Evolutionary conservation across 2,888 invertebrate species (phyloP).

Genomic region (Chironomus riparius): DNA sequence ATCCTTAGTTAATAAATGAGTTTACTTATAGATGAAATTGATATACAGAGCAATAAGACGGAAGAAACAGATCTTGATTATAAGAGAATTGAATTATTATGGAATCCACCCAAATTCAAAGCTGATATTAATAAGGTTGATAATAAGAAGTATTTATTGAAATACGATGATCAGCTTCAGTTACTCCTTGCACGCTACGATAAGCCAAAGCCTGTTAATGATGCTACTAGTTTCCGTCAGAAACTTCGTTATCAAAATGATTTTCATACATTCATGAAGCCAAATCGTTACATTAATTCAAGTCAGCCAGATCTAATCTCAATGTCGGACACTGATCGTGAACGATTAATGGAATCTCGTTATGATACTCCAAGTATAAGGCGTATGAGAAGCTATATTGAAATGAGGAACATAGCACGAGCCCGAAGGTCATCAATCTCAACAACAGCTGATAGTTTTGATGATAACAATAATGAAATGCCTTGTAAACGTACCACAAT

Average conservation of each 20-base stretch:
- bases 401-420: constrained; percentile 13
- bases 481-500: constrained; percentile 37
- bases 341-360: constrained; percentile 2
- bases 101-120: constrained; percentile 13
- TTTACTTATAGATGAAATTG: constrained; percentile 7
- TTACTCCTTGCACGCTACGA: constrained; percentile 36
- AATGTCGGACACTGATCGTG: neutral
- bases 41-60: constrained; percentile 9
- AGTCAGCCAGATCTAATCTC: constrained; percentile 16
- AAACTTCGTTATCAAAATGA: constrained; percentile 40
- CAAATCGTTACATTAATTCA: constrained; percentile 31
- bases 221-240: constrained; percentile 36
- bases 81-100: neutral
- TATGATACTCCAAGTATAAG: constrained; percentile 21
- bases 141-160: constrained; percentile 20
- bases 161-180: constrained; percentile 28
- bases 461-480: constrained; percentile 36
- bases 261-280: constrained; percentile 38
- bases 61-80: constrained; percentile 14
- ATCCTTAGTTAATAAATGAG: neutral
- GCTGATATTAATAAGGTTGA: neutral
- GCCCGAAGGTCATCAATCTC: neutral
- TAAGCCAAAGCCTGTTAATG: constrained; percentile 38
- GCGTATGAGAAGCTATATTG: constrained; percentile 13
- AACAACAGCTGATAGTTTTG: constrained; percentile 15